Evolutionary conservation across 2,113 vertebrate genomes (phyloP).

Genomic region (Lathamus discolor): DNA sequence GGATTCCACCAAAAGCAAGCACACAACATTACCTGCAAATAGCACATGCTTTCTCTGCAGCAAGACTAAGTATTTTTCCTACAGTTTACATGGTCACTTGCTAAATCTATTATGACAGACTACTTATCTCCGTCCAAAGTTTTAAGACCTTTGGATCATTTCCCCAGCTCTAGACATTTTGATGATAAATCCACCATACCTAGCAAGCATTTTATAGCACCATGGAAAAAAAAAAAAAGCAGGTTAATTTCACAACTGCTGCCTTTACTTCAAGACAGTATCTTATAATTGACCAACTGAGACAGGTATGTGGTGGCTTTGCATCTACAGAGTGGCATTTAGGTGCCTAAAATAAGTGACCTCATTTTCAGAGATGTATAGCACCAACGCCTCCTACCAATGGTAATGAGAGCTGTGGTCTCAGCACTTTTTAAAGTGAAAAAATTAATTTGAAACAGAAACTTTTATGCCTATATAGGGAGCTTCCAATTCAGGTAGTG

Average conservation of each 20-base stretch:
- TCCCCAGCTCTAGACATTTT: background rate
- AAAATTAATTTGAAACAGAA: background rate
- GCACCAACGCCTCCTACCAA: background rate
- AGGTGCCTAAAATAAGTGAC: constrained; percentile 9
- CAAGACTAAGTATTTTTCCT: background rate
- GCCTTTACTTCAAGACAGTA: background rate
- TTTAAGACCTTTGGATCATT: constrained; percentile 28
- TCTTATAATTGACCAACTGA: background rate
- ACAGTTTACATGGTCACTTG: background rate
- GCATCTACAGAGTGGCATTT: background rate
- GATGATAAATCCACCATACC: background rate
- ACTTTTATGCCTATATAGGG: background rate
- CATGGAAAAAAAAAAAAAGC: background rate
- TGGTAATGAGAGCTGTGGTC: background rate
- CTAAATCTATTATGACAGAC: constrained; percentile 35
- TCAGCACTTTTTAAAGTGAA: constrained; percentile 4
- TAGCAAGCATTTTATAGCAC: background rate
- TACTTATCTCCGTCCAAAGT: constrained; percentile 1
- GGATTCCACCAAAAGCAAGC: background rate
- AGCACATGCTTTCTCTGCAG: background rate
- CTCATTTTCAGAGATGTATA: constrained; percentile 12
- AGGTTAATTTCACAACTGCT: background rate
- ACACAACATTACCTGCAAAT: background rate
- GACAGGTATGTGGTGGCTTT: background rate
- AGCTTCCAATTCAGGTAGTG: background rate